phyloP scores from a whole-genome alignment of 2,797 vertebrate species.

The Chaetophractus vellerosus region DNA sequence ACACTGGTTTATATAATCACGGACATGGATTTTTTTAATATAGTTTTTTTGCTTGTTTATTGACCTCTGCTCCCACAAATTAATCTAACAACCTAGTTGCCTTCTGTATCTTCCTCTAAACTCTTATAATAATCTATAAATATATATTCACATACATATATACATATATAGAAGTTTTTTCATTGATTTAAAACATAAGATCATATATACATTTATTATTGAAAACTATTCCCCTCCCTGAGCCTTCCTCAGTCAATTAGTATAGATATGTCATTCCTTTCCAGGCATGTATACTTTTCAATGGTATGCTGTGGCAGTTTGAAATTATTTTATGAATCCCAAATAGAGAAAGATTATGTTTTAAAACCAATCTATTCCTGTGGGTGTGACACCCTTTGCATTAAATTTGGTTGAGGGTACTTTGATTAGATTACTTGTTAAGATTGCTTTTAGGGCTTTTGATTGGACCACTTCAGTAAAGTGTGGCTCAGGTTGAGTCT shows the following conservation, averaged over 20 bases:
- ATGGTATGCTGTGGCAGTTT: background rate
- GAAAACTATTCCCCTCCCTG: background rate
- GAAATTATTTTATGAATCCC: too few relatives aligned
- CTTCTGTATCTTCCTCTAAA: background rate
- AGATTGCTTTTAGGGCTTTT: too few relatives aligned
- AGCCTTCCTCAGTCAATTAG: background rate
- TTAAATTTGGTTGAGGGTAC: too few relatives aligned
- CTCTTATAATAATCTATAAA: background rate
- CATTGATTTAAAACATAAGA: background rate
- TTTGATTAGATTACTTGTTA: too few relatives aligned
- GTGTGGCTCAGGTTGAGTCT: too few relatives aligned
- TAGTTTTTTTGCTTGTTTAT: constrained; percentile 8
- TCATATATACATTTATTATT: background rate
- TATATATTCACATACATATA: background rate
- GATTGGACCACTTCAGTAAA: too few relatives aligned
- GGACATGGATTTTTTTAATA: constrained; percentile 31
- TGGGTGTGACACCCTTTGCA: too few relatives aligned
- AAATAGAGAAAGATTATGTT: too few relatives aligned
- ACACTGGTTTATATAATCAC: background rate
- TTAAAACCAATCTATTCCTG: too few relatives aligned
- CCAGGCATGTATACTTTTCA: constrained; percentile 29
- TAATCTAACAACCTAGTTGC: background rate
- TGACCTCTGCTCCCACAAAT: background rate
- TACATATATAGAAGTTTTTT: background rate
- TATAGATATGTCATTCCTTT: background rate